Evolutionary conservation across 2,888 invertebrate genomes (phyloP), one percentile per base, ranked within the genome.

Genomic region (Trichopoda pennipes): DNA sequence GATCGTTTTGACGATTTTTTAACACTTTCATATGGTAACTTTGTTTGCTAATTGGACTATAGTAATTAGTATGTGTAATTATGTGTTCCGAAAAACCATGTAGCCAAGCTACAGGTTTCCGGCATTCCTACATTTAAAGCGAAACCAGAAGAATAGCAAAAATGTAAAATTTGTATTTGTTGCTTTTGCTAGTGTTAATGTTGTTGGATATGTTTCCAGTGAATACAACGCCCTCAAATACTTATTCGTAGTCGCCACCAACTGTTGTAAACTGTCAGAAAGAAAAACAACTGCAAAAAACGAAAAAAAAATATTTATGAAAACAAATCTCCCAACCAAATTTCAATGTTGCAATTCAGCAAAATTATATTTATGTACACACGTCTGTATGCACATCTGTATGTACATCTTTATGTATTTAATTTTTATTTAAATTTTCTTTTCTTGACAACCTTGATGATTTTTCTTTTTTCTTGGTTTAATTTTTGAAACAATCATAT

Each of bases 301-400:
- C 10, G 35, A 61, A 55, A 63, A 55, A 12, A 61, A 44, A 6
- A 49, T 9, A 49, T 53, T 32, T 44, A 68, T 51, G 35, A 64
- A 73, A 72, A 60, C 63, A 78, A 75, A 63, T 38, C 61, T 63
- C 32, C 64, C 78, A 70, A 74, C 64, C 61, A 75, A 82, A 75
- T 70, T 81, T 77, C 80, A 81, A 76, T 81, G 79, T 84, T 84
- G 81, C 79, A 84, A 84, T 76, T 81, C 84, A 76, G 84, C 81
- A 81, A 1, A 76, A 51, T 58, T 51, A 61, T 58, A 60, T 6
- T 6, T 32, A 8, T 32, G 8, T 32, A 32, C 8, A 8, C 8
- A 32, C 32, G 8, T 32, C 3, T 32, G 32, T 32, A 28, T 28
- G 28, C 8, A 28, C 28, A 28, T 28, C 2, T 6, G 6, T 28